These are phyloP conservation scores for Phalacrocorax aristotelis DNA, from an alignment of 2,113 vertebrate genomes.

Conservation along the genomic window DNA sequence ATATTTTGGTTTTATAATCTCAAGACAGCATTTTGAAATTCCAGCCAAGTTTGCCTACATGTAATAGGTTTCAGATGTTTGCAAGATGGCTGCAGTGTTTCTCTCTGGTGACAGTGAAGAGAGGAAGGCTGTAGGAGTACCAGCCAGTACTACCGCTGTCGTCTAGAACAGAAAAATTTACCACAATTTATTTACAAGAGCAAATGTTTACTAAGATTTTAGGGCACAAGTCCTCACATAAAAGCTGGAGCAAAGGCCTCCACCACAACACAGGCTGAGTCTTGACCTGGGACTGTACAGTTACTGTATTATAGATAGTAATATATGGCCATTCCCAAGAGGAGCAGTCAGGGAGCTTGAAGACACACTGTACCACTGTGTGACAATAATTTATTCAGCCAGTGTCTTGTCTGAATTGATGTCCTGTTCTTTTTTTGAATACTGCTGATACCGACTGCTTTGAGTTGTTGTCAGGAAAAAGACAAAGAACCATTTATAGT, in stretches of 20 bases:
- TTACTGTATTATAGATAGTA: not conserved
- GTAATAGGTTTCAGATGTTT: not conserved
- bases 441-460: not conserved
- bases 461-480: not conserved
- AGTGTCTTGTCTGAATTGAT: not conserved
- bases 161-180: not conserved
- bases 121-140: not conserved
- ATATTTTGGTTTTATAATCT: not conserved
- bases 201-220: not conserved
- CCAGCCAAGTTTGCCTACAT: not conserved
- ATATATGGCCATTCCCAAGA: not conserved
- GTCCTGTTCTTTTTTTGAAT: not conserved
- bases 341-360: not conserved
- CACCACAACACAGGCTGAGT: not conserved
- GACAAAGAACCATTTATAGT: not conserved
- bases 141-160: accelerated
- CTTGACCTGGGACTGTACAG: not conserved
- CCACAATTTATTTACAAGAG: not conserved
- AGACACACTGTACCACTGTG: not conserved
- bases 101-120: not conserved
- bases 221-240: not conserved
- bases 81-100: not conserved
- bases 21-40: not conserved
- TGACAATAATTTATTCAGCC: not conserved
- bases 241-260: not conserved